Evolutionary conservation across 2,797 vertebrate genomes (phyloP).

Genomic region (Argyrosomus regius): DNA sequence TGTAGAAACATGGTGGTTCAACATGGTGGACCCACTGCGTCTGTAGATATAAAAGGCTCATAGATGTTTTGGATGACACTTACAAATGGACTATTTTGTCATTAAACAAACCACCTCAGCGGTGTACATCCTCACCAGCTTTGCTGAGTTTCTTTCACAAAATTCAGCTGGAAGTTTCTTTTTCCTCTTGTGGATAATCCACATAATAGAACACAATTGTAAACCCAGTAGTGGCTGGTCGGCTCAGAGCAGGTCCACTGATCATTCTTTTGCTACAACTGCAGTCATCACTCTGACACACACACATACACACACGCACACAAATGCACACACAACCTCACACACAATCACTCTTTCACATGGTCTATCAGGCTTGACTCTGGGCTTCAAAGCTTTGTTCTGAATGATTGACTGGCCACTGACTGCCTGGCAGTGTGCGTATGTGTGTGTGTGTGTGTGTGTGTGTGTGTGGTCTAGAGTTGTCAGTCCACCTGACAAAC

Average conservation of each 20-base stretch:
- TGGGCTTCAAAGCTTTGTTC: conserved; percentile 70
- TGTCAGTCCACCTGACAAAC: conserved; percentile 71
- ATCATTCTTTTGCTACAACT: conserved; percentile 31
- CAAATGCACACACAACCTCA: conserved; percentile 28
- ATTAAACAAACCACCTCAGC: neutral
- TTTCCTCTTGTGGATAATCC: conserved; percentile 9
- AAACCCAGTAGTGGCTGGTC: neutral
- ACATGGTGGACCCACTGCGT: too few relatives aligned
- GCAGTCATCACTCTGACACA: conserved; percentile 37
- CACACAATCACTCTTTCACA: conserved; percentile 66
- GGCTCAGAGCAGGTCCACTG: conserved; percentile 23
- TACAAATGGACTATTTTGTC: neutral
- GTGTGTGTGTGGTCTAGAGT: conserved; percentile 46
- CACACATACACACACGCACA: conserved; percentile 24
- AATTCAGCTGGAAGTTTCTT: neutral
- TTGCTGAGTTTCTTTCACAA: neutral
- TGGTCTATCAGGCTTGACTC: conserved; percentile 73
- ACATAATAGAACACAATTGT: neutral
- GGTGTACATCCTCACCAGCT: neutral
- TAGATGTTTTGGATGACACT: too few relatives aligned
- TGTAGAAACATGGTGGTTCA: too few relatives aligned
- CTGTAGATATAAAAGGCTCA: too few relatives aligned
- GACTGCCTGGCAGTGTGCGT: conserved; percentile 44
- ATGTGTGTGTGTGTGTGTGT: conserved; percentile 47
- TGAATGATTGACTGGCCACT: conserved; percentile 77